These are phyloP conservation scores for Drepana falcataria DNA, from an alignment of 2,888 invertebrate species.

Conservation along the genomic window DNA sequence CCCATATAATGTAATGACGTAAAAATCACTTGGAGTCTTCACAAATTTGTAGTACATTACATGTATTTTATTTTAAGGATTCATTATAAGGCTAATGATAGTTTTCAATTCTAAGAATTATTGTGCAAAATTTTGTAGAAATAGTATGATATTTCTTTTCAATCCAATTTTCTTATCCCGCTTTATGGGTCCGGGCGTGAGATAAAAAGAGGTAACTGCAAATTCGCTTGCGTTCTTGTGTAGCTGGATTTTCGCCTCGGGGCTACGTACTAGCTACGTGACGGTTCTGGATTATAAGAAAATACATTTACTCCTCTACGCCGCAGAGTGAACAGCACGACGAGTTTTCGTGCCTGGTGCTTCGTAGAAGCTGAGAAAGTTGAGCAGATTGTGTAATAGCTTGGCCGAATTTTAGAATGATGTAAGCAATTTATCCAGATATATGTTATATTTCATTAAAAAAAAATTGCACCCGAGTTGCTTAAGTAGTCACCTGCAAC, in stretches of 20 bases:
- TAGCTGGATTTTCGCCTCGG: constrained; percentile 49
- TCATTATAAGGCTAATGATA: too few relatives aligned
- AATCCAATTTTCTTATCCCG: constrained; percentile 63
- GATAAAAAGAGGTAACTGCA: constrained; percentile 72
- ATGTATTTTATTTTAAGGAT: too few relatives aligned
- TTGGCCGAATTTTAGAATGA: too few relatives aligned
- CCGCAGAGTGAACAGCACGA: constrained; percentile 47
- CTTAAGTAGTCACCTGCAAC: too few relatives aligned
- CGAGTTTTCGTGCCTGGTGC: constrained; percentile 57
- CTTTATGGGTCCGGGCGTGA: constrained; percentile 58
- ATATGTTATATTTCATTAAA: too few relatives aligned
- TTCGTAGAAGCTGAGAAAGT: constrained; percentile 40
- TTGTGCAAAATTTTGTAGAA: too few relatives aligned
- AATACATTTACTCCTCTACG: constrained; percentile 70
- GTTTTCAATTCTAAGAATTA: too few relatives aligned
- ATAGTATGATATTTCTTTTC: constrained; percentile 29
- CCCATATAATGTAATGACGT: too few relatives aligned
- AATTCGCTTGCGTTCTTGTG: constrained; percentile 68
- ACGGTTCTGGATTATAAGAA: constrained; percentile 76
- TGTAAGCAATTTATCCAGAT: too few relatives aligned
- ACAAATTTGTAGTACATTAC: too few relatives aligned
- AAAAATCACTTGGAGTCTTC: too few relatives aligned
- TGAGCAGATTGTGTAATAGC: constrained; percentile 42
- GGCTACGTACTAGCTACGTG: constrained; percentile 61
- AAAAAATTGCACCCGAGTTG: too few relatives aligned